Percentiles rank a stretch among this genome's conserved stretches.
Conservation (phyloP, 2,888 invertebrate species). For the Caenorhabditis sp. region DNA sequence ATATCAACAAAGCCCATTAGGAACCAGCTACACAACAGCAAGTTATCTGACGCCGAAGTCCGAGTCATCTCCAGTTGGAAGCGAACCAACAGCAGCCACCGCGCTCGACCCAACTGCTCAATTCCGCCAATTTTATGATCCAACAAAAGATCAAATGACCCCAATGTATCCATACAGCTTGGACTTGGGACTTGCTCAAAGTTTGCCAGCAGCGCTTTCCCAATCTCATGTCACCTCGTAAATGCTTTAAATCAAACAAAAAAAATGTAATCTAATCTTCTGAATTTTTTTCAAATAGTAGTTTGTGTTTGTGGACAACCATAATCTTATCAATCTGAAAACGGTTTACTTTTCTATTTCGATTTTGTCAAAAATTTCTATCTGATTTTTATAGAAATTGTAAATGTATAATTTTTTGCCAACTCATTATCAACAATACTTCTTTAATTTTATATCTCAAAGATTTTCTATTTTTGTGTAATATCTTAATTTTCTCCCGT, state of each 20-base stretch:
- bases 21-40: constrained; percentile 32
- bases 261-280: no score
- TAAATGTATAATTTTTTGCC: no score
- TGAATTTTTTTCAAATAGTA: neutral
- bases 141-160: constrained; percentile 32
- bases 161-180: constrained; percentile 27
- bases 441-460: no score
- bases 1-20: constrained; percentile 47
- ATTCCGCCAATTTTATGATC: constrained; percentile 39
- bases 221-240: constrained; percentile 39
- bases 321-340: neutral
- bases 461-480: neutral
- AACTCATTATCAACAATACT: no score
- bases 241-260: no score
- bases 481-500: neutral
- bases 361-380: no score
- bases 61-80: constrained; percentile 42
- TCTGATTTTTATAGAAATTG: no score
- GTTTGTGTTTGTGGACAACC: neutral
- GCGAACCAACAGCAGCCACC: constrained; percentile 27
- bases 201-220: constrained; percentile 37
- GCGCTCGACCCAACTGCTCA: constrained; percentile 21
- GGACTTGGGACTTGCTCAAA: constrained; percentile 38
- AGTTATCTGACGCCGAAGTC: constrained; percentile 54
- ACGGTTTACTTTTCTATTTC: neutral